These are phyloP conservation scores for Athene cunicularia DNA, from an alignment of 2,113 vertebrate genomes.

Conservation along the genomic window DNA sequence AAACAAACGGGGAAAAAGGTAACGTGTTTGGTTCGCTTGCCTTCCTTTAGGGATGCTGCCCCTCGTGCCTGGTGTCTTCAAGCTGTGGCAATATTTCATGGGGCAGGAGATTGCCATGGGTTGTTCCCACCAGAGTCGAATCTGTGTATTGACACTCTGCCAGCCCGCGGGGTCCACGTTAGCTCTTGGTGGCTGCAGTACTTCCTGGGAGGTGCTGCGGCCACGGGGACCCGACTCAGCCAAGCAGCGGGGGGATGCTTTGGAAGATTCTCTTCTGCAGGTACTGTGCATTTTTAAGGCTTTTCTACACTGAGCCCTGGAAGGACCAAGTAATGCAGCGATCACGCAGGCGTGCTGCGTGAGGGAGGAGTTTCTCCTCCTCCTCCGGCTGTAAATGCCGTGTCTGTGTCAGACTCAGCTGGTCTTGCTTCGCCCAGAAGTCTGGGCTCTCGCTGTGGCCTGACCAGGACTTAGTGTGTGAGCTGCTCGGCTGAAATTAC, in stretches of 20 bases:
- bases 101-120: background rate
- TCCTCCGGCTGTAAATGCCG: background rate
- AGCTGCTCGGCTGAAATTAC: background rate
- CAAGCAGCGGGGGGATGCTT: accelerated
- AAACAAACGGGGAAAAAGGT: constrained; percentile 99
- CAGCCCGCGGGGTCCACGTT: background rate
- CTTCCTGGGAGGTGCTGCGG: background rate
- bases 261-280: background rate
- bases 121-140: background rate
- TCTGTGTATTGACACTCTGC: background rate
- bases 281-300: background rate
- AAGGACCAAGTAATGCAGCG: background rate
- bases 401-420: background rate
- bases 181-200: accelerated
- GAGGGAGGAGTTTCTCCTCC: background rate
- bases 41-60: background rate
- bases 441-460: background rate
- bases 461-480: background rate
- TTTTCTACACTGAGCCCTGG: background rate
- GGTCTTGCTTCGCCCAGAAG: background rate
- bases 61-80: background rate
- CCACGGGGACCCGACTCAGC: accelerated
- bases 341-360: background rate
- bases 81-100: accelerated
- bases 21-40: background rate